Evolutionary conservation across 1,140 invertebrate genomes (phyloP), one percentile per base, ranked within the genome.

Genomic region (Campodea augens): DNA sequence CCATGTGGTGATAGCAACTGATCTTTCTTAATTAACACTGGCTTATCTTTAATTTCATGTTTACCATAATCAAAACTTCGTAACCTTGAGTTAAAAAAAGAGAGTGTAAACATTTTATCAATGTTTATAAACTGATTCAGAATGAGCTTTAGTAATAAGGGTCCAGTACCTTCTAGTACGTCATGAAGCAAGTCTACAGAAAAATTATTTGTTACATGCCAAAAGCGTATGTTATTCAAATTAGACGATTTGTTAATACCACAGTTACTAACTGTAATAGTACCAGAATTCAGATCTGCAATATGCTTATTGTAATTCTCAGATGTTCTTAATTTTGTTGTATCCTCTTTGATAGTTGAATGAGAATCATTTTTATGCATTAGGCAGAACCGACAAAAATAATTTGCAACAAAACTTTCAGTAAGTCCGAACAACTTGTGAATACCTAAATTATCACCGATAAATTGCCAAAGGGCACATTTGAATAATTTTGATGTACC

Each of bases 191-290:
- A n/a, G 22, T 41, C 39, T 21, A 18, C 39, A 41, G 13, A n/a
- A 41, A 20, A 41, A 41, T 41, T 41, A 3, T 41, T 3, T 3
- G 39, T 41, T 5, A 41, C 39, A 41, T 41, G 39, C 39, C 39
- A 41, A 19, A 19, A 41, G n/a, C 13, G 5, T 19, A 41, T n/a
- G n/a, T 41, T 21, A 19, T 41, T 41, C 5, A 41, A 41, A n/a
- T n/a, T 21, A 41, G n/a, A 41, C n/a, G 4, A n/a, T 5, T 24
- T 41, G 15, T 41, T 41, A 41, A 41, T 24, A 21, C 39, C 15
- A 41, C 39, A 41, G 7, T 32, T n/a, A n/a, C n/a, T n/a, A n/a
- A n/a, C n/a, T n/a, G n/a, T n/a, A n/a, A n/a, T n/a, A n/a, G n/a
- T n/a, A n/a, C n/a, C n/a, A n/a, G n/a, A n/a, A n/a, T n/a, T n/a